Percentiles rank a stretch among this genome's conserved stretches.
These are phyloP conservation scores for Aradus depressus DNA, from an alignment of 2,888 invertebrate genomes.

Conservation along the genomic window DNA sequence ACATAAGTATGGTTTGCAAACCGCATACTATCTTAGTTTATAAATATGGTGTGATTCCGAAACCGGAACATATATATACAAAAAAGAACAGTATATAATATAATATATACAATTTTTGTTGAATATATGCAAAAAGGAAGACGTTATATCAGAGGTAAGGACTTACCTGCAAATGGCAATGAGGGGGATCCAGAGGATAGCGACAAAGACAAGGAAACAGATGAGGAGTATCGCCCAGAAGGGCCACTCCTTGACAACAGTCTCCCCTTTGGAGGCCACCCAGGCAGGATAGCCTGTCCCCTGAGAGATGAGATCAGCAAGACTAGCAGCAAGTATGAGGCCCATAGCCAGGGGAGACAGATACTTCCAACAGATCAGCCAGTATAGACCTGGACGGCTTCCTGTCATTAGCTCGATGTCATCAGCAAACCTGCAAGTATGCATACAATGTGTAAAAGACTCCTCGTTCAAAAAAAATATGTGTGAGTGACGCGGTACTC, in stretches of 20 bases:
- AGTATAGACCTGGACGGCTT: conserved; percentile 72
- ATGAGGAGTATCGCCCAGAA: conserved; percentile 70
- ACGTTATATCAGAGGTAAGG: no score
- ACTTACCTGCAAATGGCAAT: conserved; percentile 66
- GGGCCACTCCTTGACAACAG: conserved; percentile 74
- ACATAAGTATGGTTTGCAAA: no score
- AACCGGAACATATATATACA: no score
- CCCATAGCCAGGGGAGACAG: conserved; percentile 82
- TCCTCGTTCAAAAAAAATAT: no score
- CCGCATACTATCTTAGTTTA: no score
- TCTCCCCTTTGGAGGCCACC: conserved; percentile 59
- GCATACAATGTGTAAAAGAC: no score
- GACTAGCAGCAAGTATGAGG: conserved; percentile 70
- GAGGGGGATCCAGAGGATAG: conserved; percentile 78
- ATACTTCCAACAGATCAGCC: conserved; percentile 92
- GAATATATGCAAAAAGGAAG: no score
- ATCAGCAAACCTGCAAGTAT: conserved; percentile 79
- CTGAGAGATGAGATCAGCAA: conserved; percentile 64
- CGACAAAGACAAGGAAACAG: conserved; percentile 58
- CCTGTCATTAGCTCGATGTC: conserved; percentile 95
- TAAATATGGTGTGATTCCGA: no score
- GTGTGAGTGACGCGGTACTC: no score
- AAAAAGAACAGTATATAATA: no score
- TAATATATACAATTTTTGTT: no score
- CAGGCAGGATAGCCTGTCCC: conserved; percentile 81